Evolutionary conservation across 2,888 invertebrate genomes (phyloP).

Genomic region (Andrena flavipes): DNA sequence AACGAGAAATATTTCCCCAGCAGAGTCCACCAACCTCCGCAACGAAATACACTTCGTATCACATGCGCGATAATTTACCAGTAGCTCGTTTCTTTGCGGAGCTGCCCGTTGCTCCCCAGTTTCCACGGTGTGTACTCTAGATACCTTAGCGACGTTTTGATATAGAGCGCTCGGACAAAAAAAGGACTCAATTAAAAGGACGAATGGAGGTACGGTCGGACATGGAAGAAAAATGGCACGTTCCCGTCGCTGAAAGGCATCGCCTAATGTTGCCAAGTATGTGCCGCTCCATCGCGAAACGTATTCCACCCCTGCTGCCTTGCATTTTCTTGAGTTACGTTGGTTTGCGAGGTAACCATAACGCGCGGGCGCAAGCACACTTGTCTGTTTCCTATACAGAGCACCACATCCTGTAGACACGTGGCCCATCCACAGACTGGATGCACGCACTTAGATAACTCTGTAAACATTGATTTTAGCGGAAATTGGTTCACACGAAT

Average conservation of each 20-base stretch:
- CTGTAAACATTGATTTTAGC: constrained; percentile 18
- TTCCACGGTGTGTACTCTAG: constrained; percentile 42
- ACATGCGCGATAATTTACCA: constrained; percentile 68
- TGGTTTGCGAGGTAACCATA: neutral
- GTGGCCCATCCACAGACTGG: neutral
- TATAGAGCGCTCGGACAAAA: constrained; percentile 59
- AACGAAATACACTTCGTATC: constrained; percentile 67
- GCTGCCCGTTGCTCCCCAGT: constrained; percentile 51
- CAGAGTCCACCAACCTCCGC: constrained; percentile 32
- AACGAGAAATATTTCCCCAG: constrained; percentile 25
- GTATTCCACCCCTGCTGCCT: constrained; percentile 13
- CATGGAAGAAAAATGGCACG: constrained; percentile 59
- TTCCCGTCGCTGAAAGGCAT: constrained; percentile 31
- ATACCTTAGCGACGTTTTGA: constrained; percentile 51
- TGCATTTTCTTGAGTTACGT: constrained; percentile 40
- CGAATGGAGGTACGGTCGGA: constrained; percentile 66
- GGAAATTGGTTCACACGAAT: constrained; percentile 5
- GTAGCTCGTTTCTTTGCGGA: constrained; percentile 56
- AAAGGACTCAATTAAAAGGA: constrained; percentile 73
- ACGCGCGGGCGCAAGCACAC: neutral
- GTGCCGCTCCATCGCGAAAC: constrained; percentile 1
- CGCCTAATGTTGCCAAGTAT: constrained; percentile 54
- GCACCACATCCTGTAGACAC: too few relatives aligned
- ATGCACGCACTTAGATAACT: constrained; percentile 12
- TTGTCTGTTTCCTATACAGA: neutral